Base-by-base conservation (phyloP, 2,888 invertebrate species). In the Cephus spinipes region DNA sequence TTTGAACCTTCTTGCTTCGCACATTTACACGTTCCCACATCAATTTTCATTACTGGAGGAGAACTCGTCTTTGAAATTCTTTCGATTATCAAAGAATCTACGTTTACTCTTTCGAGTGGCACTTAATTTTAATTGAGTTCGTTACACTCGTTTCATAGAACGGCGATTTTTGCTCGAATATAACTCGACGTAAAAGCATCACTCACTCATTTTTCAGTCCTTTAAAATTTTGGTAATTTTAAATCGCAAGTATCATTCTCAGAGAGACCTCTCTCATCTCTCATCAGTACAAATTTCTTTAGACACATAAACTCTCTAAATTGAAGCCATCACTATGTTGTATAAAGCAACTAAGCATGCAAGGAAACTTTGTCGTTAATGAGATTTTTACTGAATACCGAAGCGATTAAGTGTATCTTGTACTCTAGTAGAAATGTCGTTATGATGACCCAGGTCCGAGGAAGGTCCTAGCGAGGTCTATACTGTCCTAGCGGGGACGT, bases 61-160 rank as follows among this genome's bases (percentile, higher is more conserved):
- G 23, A 55, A 23, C 23, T 55, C 55, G 55, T 9, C 55, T 23
- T 55, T 55, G 55, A 55, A 9, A 55, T 55, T 55, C 55, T 55
- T 55, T 55, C 55, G 55, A 55, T 9, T 55, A 55, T 55, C 55
- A 55, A 55, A 15, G 55, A 55, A 55, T 55, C 23, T 9, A 2
- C 81, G 79, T 30, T 34, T 75, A 79, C 76, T 79, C 76, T 77
- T 76, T 69, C 75, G 30, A 71, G 71, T 76, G 55, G 80, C 84
- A 81, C 84, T 84, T 81, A 78, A 79, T 84, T 84, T 84, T 84
- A 84, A 85, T 82, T 76, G 81, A 80, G 81, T 81, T 83, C 78
- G 83, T 85, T 85, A 80, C 78, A 85, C 80, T 83, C 85, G 81
- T 81, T 81, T 79, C 75, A 76, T 75, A 35, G 76, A 79, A 77